phyloP scores from a whole-genome alignment of 2,888 invertebrate genomes.

The Xanthorhoe spadicearia region DNA sequence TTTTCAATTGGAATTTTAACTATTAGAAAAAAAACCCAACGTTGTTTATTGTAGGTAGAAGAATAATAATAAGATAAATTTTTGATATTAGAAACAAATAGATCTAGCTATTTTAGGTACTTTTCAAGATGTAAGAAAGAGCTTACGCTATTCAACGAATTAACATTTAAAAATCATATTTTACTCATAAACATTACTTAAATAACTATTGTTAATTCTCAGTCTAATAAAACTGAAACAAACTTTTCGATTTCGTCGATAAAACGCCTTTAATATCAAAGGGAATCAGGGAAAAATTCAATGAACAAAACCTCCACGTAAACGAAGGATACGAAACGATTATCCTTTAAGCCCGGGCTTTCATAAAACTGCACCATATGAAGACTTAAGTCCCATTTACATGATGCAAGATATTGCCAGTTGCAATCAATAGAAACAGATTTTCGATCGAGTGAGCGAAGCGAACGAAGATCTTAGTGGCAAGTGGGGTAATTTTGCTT shows the following conservation, averaged over 20 bases:
- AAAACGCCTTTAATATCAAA: conserved; percentile 18
- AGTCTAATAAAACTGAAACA: conserved; percentile 9
- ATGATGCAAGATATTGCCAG: too few species aligned
- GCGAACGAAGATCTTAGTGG: too few species aligned
- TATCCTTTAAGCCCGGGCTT: conserved; percentile 14
- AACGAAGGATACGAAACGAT: conserved; percentile 22
- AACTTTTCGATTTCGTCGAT: conserved; percentile 7
- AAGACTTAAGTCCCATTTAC: too few species aligned
- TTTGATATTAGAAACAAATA: too few species aligned
- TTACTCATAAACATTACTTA: not conserved
- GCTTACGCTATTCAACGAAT: not conserved
- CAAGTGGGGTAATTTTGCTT: too few species aligned
- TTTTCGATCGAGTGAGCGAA: too few species aligned
- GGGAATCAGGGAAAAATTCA: conserved; percentile 20
- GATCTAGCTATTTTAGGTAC: too few species aligned
- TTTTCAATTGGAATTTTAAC: not conserved
- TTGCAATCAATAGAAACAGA: too few species aligned
- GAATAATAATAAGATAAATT: too few species aligned
- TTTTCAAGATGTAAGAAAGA: too few species aligned
- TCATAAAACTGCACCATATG: not conserved
- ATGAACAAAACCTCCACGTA: conserved; percentile 21
- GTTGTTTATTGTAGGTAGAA: too few species aligned
- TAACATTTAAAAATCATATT: not conserved
- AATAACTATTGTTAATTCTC: not conserved
- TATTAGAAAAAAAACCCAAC: not conserved